Base-by-base conservation (phyloP, 2,888 invertebrate species). In the Plebejus melissa region DNA sequence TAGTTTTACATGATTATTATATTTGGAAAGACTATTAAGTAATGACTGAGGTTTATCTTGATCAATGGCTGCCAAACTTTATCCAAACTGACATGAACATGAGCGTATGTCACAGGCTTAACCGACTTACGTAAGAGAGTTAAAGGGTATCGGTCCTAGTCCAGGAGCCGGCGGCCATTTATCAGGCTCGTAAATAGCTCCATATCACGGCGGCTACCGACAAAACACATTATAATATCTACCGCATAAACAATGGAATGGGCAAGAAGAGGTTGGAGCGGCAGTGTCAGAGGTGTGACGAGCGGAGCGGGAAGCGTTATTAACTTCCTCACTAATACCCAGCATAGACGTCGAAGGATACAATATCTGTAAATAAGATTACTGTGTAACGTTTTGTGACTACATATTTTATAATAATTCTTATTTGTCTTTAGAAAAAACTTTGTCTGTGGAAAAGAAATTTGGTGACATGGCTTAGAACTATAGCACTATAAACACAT, bases 171-270 rank as follows among this genome's bases (percentile, higher is more conserved):
- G 77, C 80, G 80, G 81, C 82, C 82, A 87, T 88, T 90, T 89
- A 89, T 90, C 88, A 83, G 79, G 83, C 86, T 86, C 87, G 85
- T 88, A 88, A 89, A 88, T 86, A 85, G 82, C 80, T 82, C 84
- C 82, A 85, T 90, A 91, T 90, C 90, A 85, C 83, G 82, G 81
- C 81, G 83, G 86, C 86, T 89, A 88, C 90, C 88, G 88, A 88
- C 90, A 89, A 90, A 90, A 90, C 91, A 90, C 87, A 89, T 90
- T 90, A 90, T 90, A 90, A 90, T 90, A 90, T 89, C 88, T 86
- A 80, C 83, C 82, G 86, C 87, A 85, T 85, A 90, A 88, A 92
- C 92, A 91, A 91, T 91, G 88, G 90, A 90, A 91, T 90, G 89
- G 90, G 83, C 84, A 82, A 86, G 87, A 86, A 84, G 86, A 86